Percentiles rank a stretch among this genome's conserved stretches.
Evolutionary conservation across 1,140 invertebrate genomes (phyloP).

Genomic region (Diuraphis noxia): DNA sequence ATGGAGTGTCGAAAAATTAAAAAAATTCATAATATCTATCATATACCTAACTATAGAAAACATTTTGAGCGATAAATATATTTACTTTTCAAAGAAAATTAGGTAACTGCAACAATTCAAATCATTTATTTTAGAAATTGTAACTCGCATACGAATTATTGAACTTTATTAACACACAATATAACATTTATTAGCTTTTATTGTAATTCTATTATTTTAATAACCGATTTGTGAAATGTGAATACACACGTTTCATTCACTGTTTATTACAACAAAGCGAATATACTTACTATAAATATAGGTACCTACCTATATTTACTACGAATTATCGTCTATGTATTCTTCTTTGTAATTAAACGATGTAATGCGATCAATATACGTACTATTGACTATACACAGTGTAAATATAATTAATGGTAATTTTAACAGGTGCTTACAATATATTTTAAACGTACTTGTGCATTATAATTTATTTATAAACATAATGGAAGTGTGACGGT

Average conservation of each 20-base stretch:
- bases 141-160: not conserved
- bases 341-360: not conserved
- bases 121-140: not conserved
- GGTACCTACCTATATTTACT: not conserved
- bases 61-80: not conserved
- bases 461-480: not conserved
- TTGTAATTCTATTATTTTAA: not conserved
- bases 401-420: not conserved
- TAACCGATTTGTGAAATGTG: not conserved
- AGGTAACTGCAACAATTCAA: not conserved
- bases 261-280: not conserved
- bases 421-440: not conserved
- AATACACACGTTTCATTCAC: not conserved
- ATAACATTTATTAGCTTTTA: not conserved
- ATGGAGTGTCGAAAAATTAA: not conserved
- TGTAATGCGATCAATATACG: not conserved
- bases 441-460: not conserved
- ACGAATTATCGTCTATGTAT: not conserved
- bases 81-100: not conserved
- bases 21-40: not conserved
- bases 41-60: not conserved
- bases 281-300: not conserved
- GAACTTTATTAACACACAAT: not conserved
- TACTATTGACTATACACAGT: not conserved
- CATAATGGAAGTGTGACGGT: not conserved